These are phyloP conservation scores for Perca flavescens DNA, from an alignment of 2,113 vertebrate species.

Conservation along the genomic window DNA sequence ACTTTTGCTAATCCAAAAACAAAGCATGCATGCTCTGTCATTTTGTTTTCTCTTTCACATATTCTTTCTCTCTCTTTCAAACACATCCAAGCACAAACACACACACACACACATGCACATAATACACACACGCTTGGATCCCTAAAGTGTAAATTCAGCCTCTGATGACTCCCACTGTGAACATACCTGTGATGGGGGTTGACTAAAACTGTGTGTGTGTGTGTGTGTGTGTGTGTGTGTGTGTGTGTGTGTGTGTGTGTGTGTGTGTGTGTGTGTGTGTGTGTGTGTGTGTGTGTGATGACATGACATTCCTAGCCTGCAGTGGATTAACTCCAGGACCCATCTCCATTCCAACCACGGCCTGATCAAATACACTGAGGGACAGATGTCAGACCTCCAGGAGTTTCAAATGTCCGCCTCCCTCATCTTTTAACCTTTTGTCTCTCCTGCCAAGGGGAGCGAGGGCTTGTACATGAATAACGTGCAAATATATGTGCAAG, in stretches of 20 bases:
- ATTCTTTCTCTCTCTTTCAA: conserved; percentile 37
- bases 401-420: conserved; percentile 63
- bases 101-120: background rate
- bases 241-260: no score
- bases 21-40: conserved; percentile 18
- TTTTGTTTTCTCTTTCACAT: background rate
- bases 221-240: no score
- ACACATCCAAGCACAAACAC: conserved; percentile 43
- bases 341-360: conserved; percentile 61
- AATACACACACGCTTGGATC: conserved; percentile 8
- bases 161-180: conserved; percentile 64
- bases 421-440: conserved; percentile 34
- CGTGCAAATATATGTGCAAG: background rate
- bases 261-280: conserved; percentile 32
- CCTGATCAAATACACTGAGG: conserved; percentile 71
- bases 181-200: conserved; percentile 74
- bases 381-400: conserved; percentile 70
- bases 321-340: conserved; percentile 73
- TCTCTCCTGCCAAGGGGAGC: conserved; percentile 23
- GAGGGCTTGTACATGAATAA: background rate
- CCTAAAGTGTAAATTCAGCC: conserved; percentile 55
- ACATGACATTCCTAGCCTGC: conserved; percentile 74
- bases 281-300: conserved; percentile 33
- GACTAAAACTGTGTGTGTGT: conserved; percentile 31
- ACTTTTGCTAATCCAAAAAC: conserved; percentile 42